Evolutionary conservation across 2,888 invertebrate genomes (phyloP).

Genomic region (Eupeodes luniger): DNA sequence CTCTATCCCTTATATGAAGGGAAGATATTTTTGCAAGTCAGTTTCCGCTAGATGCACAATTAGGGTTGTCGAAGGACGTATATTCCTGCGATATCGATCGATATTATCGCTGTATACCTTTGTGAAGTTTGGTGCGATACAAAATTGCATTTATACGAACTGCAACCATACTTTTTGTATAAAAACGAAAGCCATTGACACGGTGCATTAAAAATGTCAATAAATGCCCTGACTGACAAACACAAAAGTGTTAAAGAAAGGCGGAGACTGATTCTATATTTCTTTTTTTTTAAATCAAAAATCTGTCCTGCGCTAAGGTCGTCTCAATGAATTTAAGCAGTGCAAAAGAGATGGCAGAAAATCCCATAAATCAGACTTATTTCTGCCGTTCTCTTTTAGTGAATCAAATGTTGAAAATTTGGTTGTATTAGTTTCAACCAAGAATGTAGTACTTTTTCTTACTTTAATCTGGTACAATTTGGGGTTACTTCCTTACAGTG

Average conservation of each 20-base stretch:
- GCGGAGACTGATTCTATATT: constrained; percentile 3
- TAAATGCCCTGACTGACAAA: constrained; percentile 25
- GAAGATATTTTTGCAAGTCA: constrained; percentile 68
- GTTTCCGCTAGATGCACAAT: constrained; percentile 43
- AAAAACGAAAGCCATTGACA: constrained; percentile 71
- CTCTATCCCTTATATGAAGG: neutral
- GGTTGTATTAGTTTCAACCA: neutral
- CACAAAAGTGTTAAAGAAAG: neutral
- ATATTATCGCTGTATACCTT: constrained; percentile 38
- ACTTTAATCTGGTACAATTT: constrained; percentile 43
- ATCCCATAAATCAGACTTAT: constrained; percentile 45
- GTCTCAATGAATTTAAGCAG: neutral
- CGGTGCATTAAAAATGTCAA: constrained; percentile 64
- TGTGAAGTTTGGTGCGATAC: constrained; percentile 21
- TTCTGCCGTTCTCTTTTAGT: neutral
- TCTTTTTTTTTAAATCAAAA: constrained; percentile 6
- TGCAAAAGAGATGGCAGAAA: constrained; percentile 15
- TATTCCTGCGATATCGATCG: constrained; percentile 35
- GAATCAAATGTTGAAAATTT: too few species aligned
- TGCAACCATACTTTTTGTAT: neutral
- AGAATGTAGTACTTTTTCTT: neutral
- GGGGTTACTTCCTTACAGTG: neutral
- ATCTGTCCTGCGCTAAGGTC: constrained; percentile 35
- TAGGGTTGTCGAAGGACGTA: constrained; percentile 66
- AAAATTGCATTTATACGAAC: constrained; percentile 40